These are phyloP conservation scores for Gambusia affinis DNA, from an alignment of 2,113 vertebrate genomes.

Conservation along the genomic window DNA sequence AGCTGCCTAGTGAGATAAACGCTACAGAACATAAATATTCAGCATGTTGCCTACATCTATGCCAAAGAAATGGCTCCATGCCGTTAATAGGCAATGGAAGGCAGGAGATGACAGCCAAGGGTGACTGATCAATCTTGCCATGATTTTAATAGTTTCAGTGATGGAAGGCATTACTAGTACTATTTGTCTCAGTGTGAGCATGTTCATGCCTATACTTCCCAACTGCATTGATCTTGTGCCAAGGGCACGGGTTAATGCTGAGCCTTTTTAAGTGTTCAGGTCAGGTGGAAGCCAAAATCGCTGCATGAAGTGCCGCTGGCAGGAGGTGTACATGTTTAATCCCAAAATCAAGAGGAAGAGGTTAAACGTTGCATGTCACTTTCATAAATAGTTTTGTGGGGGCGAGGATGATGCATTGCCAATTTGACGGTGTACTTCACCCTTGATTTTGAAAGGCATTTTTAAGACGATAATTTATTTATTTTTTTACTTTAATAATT, in stretches of 20 bases:
- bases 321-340: conserved; percentile 41
- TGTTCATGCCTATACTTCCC: not conserved
- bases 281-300: conserved; percentile 61
- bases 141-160: conserved; percentile 70
- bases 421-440: not conserved
- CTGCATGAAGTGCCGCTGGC: conserved; percentile 49
- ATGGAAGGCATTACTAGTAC: conserved; percentile 49
- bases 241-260: conserved; percentile 59
- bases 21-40: not conserved
- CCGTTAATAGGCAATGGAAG: conserved; percentile 12
- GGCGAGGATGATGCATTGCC: not conserved
- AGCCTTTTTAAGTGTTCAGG: conserved; percentile 52
- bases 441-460: not conserved
- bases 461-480: not conserved
- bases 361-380: conserved; percentile 60
- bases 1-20: conserved; percentile 15
- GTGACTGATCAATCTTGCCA: conserved; percentile 63
- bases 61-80: not conserved
- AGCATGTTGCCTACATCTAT: not conserved
- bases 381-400: conserved; percentile 42
- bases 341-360: conserved; percentile 50
- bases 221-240: conserved; percentile 69
- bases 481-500: not conserved
- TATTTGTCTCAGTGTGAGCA: conserved; percentile 21
- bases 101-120: conserved; percentile 29